Conservation (phyloP, 2,797 vertebrate genomes). For the Siniperca scherzeri region DNA sequence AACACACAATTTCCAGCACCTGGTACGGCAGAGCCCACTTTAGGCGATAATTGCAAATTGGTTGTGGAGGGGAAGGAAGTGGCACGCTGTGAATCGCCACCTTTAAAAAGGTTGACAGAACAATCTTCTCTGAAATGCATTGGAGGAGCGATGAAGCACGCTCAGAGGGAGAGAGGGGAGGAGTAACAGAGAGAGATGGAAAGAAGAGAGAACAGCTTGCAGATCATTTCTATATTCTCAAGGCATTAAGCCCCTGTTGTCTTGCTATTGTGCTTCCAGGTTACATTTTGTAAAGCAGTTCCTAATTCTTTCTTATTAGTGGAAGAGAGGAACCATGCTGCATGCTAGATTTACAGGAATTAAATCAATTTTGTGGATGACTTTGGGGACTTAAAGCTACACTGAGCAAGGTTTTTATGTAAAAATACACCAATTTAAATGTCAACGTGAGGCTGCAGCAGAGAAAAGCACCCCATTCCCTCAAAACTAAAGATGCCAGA, state of each 20-base stretch:
- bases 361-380: slow-evolving; percentile 11
- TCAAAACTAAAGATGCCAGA: background rate
- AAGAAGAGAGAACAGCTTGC: slow-evolving; percentile 26
- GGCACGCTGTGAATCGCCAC: slow-evolving; percentile 64
- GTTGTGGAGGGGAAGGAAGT: slow-evolving; percentile 65
- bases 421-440: slow-evolving; percentile 18
- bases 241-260: slow-evolving; percentile 37
- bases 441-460: background rate
- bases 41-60: slow-evolving; percentile 73
- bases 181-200: background rate
- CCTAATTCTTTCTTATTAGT: slow-evolving; percentile 15
- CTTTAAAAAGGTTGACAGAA: slow-evolving; percentile 72
- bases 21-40: slow-evolving; percentile 57
- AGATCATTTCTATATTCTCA: slow-evolving; percentile 51
- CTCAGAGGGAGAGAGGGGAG: slow-evolving; percentile 22
- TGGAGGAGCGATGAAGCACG: slow-evolving; percentile 36
- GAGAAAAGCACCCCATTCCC: background rate
- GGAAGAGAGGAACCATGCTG: background rate
- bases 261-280: slow-evolving; percentile 31
- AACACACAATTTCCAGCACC: slow-evolving; percentile 66
- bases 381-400: slow-evolving; percentile 18
- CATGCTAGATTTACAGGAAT: slow-evolving; percentile 10
- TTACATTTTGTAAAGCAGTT: slow-evolving; percentile 20
- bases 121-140: slow-evolving; percentile 69
- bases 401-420: background rate